Evolutionary conservation across 2,888 invertebrate species (phyloP).

Genomic region (Drosophila siamana): DNA sequence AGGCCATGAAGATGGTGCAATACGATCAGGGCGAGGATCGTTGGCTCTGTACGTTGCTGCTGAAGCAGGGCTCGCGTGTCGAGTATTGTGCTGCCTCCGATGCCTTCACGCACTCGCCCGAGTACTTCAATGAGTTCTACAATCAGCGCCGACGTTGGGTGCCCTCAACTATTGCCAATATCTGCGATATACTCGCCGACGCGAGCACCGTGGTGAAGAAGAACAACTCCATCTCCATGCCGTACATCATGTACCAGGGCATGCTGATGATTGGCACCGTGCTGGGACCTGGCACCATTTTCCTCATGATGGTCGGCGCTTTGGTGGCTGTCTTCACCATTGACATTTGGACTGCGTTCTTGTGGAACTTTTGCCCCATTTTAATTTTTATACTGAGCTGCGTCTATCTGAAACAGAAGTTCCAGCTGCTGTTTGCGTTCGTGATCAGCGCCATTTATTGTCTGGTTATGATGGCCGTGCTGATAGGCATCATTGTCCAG

Average conservation of each 20-base stretch:
- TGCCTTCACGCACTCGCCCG: constrained; percentile 97
- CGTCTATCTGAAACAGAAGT: constrained; percentile 87
- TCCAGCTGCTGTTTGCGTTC: constrained; percentile 90
- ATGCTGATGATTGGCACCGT: constrained; percentile 90
- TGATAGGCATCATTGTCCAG: constrained; percentile 92
- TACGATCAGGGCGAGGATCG: constrained; percentile 99
- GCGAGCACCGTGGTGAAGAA: constrained; percentile 91
- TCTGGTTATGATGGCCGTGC: constrained; percentile 94
- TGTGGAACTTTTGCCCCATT: constrained; percentile 90
- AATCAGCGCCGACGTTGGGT: constrained; percentile 98
- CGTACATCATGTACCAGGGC: constrained; percentile 91
- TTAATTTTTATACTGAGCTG: constrained; percentile 89
- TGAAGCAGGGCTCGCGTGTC: constrained; percentile 96
- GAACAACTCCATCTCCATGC: constrained; percentile 95
- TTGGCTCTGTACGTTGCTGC: constrained; percentile 96
- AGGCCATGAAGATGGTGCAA: constrained; percentile 94
- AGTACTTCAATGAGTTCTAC: constrained; percentile 96
- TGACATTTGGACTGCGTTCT: constrained; percentile 89
- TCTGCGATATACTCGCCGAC: constrained; percentile 93
- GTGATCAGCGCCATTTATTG: constrained; percentile 92
- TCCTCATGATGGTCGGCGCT: constrained; percentile 92
- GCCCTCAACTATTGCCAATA: constrained; percentile 98
- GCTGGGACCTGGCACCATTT: constrained; percentile 91
- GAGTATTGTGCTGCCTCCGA: constrained; percentile 98
- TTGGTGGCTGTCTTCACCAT: constrained; percentile 90